phyloP scores from a whole-genome alignment of 2,888 invertebrate genomes.

The Quadroppia sp. region DNA sequence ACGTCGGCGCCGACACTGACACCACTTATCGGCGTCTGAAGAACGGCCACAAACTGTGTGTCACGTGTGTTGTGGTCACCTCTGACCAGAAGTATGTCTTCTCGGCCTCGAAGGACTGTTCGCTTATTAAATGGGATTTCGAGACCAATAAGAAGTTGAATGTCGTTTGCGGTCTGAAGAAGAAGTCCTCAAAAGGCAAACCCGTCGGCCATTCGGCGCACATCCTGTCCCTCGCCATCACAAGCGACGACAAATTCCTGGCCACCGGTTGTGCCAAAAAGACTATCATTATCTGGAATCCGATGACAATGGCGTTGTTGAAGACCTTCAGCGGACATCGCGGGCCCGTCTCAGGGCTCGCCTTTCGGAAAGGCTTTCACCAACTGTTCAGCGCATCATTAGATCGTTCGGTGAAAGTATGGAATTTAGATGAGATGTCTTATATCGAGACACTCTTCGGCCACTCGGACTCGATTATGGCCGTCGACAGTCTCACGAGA shows the following conservation, averaged over 20 bases:
- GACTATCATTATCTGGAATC: constrained; percentile 77
- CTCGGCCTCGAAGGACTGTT: constrained; percentile 82
- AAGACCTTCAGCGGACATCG: constrained; percentile 66
- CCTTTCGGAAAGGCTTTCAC: constrained; percentile 78
- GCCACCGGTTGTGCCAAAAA: constrained; percentile 66
- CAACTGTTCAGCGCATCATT: constrained; percentile 64
- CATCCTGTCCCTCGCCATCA: constrained; percentile 66
- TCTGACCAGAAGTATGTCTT: constrained; percentile 68
- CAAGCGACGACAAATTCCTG: constrained; percentile 75
- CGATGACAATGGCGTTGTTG: constrained; percentile 67
- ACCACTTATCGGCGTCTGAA: constrained; percentile 58
- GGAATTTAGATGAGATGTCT: constrained; percentile 88
- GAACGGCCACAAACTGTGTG: constrained; percentile 66
- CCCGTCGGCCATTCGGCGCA: constrained; percentile 52
- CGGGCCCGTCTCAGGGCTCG: constrained; percentile 61
- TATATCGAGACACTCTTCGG: constrained; percentile 94
- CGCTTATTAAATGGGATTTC: constrained; percentile 71
- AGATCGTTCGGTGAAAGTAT: constrained; percentile 71
- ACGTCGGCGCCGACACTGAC: constrained; percentile 46
- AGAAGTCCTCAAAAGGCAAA: constrained; percentile 47
- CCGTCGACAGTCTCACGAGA: constrained; percentile 72
- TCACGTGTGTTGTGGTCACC: constrained; percentile 76
- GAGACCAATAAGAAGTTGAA: constrained; percentile 51
- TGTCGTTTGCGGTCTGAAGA: constrained; percentile 51
- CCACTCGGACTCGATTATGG: constrained; percentile 78